Conservation (phyloP, 2,888 invertebrate genomes). For the Yponomeuta malinellus region DNA sequence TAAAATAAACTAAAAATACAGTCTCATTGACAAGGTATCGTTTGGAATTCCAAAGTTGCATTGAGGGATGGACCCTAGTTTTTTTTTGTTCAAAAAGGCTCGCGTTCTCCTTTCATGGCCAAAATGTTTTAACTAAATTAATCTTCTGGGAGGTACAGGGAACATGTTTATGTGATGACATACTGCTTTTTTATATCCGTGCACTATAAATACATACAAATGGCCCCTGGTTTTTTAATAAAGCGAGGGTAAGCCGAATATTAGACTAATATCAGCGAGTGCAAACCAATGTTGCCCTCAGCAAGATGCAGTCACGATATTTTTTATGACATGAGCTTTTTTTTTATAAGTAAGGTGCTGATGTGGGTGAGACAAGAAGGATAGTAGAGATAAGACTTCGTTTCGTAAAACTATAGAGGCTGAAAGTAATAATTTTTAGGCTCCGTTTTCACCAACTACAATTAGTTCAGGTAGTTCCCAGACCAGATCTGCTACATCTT, state of each 20-base stretch:
- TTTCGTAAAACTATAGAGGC: neutral
- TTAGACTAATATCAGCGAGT: slow-evolving; percentile 71
- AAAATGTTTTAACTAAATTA: slow-evolving; percentile 68
- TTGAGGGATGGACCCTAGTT: slow-evolving; percentile 8
- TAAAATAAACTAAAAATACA: slow-evolving; percentile 10
- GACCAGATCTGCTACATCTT: no score
- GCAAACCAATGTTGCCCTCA: slow-evolving; percentile 70
- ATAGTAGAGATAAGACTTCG: slow-evolving; percentile 17
- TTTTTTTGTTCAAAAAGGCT: neutral
- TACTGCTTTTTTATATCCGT: slow-evolving; percentile 40
- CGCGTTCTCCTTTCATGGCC: slow-evolving; percentile 29
- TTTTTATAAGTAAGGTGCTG: slow-evolving; percentile 19
- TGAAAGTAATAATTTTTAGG: no score
- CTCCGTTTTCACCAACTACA: no score
- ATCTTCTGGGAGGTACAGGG: slow-evolving; percentile 51
- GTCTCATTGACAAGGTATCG: slow-evolving; percentile 12
- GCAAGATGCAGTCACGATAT: slow-evolving; percentile 39
- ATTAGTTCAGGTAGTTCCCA: no score
- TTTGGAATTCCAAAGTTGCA: slow-evolving; percentile 22
- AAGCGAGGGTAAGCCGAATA: slow-evolving; percentile 68
- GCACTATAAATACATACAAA: slow-evolving; percentile 70
- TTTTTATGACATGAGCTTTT: slow-evolving; percentile 41
- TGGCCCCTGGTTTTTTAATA: slow-evolving; percentile 72
- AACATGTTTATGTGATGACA: slow-evolving; percentile 43
- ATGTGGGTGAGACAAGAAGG: slow-evolving; percentile 34